Conservation (phyloP, 2,113 vertebrate species). For the Dissostichus mawsoni region DNA sequence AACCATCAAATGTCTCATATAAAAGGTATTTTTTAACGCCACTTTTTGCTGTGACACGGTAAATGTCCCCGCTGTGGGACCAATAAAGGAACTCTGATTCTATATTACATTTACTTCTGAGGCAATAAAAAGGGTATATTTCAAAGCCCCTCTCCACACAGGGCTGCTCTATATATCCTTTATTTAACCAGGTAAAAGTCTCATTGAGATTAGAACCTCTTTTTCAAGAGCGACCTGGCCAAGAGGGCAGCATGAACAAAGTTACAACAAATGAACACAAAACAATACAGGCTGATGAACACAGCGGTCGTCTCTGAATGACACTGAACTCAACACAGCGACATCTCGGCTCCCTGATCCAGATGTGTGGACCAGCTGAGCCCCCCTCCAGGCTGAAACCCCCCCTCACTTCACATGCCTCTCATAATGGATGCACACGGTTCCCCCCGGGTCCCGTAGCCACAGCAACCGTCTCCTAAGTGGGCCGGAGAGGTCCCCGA, state of each 20-base stretch:
- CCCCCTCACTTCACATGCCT: constrained; percentile 65
- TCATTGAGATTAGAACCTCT: too few species aligned
- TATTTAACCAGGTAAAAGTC: too few species aligned
- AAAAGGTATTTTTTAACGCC: too few species aligned
- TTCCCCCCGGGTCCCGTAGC: constrained; percentile 55
- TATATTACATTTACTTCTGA: background rate
- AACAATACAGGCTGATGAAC: too few species aligned
- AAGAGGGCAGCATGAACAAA: too few species aligned
- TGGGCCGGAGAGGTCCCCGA: constrained; percentile 60
- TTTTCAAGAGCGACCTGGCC: too few species aligned
- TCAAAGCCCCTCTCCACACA: background rate
- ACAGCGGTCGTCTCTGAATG: too few species aligned
- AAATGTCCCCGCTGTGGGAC: too few species aligned
- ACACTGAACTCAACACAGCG: background rate
- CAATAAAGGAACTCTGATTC: too few species aligned
- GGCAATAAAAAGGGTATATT: background rate
- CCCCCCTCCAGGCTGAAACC: constrained; percentile 39
- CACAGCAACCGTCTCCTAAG: constrained; percentile 73
- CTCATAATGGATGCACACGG: constrained; percentile 70
- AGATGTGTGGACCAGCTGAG: constrained; percentile 60
- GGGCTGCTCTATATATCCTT: background rate
- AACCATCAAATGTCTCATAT: too few species aligned
- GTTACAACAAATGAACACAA: too few species aligned
- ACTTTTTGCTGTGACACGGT: too few species aligned
- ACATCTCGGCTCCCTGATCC: constrained; percentile 38